These are phyloP conservation scores for Selene dorsalis DNA, from an alignment of 2,797 vertebrate species.

Conservation along the genomic window DNA sequence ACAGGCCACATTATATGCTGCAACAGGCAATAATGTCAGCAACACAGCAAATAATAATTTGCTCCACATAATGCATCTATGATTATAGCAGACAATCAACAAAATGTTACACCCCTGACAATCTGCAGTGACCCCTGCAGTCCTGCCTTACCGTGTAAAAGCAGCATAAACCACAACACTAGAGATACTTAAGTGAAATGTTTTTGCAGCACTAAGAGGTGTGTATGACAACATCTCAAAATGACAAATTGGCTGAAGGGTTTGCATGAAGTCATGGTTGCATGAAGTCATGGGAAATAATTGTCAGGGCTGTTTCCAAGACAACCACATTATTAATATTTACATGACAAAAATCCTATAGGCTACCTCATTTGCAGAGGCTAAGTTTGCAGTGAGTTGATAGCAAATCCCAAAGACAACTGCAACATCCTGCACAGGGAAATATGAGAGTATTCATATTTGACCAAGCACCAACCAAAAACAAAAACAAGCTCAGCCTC, in stretches of 20 bases:
- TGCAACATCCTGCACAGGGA: not conserved
- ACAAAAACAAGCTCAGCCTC: not conserved
- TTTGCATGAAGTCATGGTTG: not conserved
- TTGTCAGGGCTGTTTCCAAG: not conserved
- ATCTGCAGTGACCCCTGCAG: not conserved
- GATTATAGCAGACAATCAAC: not conserved
- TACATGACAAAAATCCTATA: not conserved
- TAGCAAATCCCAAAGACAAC: not conserved
- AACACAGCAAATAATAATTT: conserved; percentile 7
- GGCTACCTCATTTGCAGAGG: not conserved
- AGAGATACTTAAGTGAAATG: not conserved
- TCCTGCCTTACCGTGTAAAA: not conserved
- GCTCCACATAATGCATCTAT: not conserved
- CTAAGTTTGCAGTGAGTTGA: not conserved
- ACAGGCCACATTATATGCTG: not conserved
- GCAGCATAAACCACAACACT: not conserved
- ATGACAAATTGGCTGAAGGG: not conserved
- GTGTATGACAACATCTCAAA: not conserved
- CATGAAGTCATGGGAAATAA: not conserved
- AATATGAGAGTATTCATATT: not conserved
- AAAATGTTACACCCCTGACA: not conserved
- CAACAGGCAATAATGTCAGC: not conserved
- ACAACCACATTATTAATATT: not conserved
- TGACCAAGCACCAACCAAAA: not conserved
- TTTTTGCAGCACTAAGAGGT: not conserved